Evolutionary conservation across 2,797 vertebrate species (phyloP), one percentile per base, ranked within the genome.

Genomic region (Smutsia temminckii): DNA sequence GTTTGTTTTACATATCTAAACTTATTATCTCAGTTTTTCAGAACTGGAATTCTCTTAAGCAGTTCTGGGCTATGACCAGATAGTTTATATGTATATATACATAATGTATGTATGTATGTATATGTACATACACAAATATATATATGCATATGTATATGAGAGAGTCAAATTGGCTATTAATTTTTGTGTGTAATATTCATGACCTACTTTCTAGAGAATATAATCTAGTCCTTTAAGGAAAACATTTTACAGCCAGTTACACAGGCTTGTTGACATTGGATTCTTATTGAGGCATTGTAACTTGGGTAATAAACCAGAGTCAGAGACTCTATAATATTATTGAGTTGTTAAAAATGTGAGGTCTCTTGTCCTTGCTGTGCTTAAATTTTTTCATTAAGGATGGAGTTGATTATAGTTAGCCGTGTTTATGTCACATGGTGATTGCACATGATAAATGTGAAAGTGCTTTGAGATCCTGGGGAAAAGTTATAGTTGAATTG

Each of bases 391-490:
- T 78, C 23, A 64, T 91, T 93, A 49, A 49, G 4, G 13, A 66
- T 63, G 34, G 63, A 83, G 13, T 81, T 89, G 17, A 51, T 71
- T 79, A 75, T 87, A 74, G 63, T 89, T 53, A 84, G 21, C 5
- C 10, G 20, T 83, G n/a, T 86, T 89, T 85, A 40, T 89, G 37
- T 63, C 51, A 78, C 34, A 42, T 80, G 77, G 6, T 72, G 29
- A 92, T 77, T 84, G 92, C 88, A 95, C 92, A 14, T 85, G 72
- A 78, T 72, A 94, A 72, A 85, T 55, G n/a, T 55, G 29, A 95
- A 80, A 92, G 61, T 85, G 57, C 57, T 94, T 95, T 69, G 27
- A 86, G 46, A 74, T 64, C 37, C 78, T 49, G 20, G 27, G 25
- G 8, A 11, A 10, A 46, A 83, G 71, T 89, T 49, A 72, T 8